Percentiles rank a stretch among this genome's conserved stretches.
Conservation (phyloP, 2,888 invertebrate species). For the Mesorhabditis belari region DNA sequence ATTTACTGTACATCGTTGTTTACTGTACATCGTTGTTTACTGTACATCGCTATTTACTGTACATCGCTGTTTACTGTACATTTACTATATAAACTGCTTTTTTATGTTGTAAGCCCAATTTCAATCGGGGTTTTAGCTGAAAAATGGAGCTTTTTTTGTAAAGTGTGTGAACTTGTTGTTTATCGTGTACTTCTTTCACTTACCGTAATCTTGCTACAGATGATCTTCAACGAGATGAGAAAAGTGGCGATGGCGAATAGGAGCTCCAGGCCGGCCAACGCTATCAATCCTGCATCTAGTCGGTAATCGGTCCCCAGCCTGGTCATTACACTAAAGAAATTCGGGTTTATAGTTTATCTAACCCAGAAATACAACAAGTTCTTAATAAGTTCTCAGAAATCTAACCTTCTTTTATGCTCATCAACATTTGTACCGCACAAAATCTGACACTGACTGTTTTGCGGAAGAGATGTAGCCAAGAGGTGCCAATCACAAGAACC, state of each 20-base stretch:
- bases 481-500: constrained; percentile 49
- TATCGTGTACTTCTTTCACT: too few species aligned
- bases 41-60: too few species aligned
- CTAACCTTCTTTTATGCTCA: constrained; percentile 34
- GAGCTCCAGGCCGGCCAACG: constrained; percentile 33
- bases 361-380: background rate
- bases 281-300: constrained; percentile 42
- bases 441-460: constrained; percentile 44
- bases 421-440: constrained; percentile 42
- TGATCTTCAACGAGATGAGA: constrained; percentile 24
- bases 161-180: too few species aligned
- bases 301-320: constrained; percentile 47
- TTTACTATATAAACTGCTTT: too few species aligned
- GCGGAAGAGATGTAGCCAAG: constrained; percentile 39
- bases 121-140: too few species aligned
- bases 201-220: constrained; percentile 11
- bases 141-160: too few species aligned
- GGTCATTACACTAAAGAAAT: constrained; percentile 36
- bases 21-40: too few species aligned
- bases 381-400: background rate
- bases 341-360: background rate
- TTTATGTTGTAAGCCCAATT: too few species aligned
- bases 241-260: constrained; percentile 30
- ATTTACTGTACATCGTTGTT: too few species aligned
- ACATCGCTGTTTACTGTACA: too few species aligned